These are phyloP conservation scores for Ceuthmochares aereus DNA, from an alignment of 2,113 vertebrate species.

Conservation along the genomic window DNA sequence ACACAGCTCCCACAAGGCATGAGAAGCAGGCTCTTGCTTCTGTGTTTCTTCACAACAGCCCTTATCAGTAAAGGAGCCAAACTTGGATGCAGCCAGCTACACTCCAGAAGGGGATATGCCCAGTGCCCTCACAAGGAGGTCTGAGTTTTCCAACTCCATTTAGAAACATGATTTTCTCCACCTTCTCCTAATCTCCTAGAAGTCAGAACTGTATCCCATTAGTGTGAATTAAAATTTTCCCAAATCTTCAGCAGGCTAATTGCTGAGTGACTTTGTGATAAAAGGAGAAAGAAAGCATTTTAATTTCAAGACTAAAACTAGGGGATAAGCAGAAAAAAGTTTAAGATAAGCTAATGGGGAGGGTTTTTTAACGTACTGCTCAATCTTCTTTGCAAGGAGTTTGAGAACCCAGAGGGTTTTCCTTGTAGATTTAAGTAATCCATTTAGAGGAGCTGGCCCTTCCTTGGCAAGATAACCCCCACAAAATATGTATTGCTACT, in stretches of 20 bases:
- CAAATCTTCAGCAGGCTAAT: background rate
- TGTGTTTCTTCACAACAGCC: background rate
- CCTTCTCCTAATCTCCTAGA: background rate
- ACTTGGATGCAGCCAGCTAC: background rate
- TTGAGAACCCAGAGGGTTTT: background rate
- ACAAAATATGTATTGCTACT: background rate
- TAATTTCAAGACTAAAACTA: background rate
- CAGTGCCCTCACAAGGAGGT: background rate
- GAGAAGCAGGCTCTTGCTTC: background rate
- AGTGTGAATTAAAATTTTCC: background rate
- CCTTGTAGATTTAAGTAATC: background rate
- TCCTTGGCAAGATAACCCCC: background rate
- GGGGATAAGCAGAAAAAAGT: background rate
- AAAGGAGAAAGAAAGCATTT: conserved; percentile 8
- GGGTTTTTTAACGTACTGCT: background rate
- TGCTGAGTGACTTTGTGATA: background rate
- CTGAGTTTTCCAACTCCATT: background rate
- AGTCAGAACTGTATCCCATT: background rate
- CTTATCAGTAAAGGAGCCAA: background rate
- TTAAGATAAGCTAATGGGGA: background rate
- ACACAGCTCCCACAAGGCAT: background rate
- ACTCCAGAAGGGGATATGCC: background rate
- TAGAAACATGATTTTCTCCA: background rate
- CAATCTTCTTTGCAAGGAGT: background rate
- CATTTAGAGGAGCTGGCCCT: background rate